Evolutionary conservation across 2,797 vertebrate species (phyloP).

Genomic region (Prunella strophiata): DNA sequence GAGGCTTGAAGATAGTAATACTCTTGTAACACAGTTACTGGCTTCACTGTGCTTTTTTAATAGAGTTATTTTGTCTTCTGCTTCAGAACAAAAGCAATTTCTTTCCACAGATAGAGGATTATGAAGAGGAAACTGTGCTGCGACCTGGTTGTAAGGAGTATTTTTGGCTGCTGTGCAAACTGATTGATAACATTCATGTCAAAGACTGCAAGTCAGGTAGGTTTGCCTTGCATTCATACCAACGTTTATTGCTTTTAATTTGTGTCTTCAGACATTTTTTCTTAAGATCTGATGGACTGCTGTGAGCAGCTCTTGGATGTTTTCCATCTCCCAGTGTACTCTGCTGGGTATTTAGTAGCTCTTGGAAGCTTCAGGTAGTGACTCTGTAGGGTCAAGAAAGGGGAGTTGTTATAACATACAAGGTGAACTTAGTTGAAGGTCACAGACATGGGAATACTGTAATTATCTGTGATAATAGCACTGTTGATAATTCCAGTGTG

Average conservation of each 20-base stretch:
- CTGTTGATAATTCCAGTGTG: not conserved
- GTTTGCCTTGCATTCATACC: constrained; percentile 10
- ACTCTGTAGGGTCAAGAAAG: not conserved
- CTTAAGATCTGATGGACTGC: not conserved
- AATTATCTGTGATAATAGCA: not conserved
- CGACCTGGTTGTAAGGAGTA: constrained; percentile 97
- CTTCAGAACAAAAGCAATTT: constrained; percentile 28
- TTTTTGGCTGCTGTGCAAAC: constrained; percentile 98
- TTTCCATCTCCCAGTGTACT: not conserved
- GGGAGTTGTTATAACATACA: not conserved
- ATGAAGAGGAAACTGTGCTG: constrained; percentile 93
- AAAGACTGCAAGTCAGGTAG: constrained; percentile 97
- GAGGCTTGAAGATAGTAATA: not conserved
- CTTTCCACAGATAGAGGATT: constrained; percentile 89
- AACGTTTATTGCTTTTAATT: not conserved
- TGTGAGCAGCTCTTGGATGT: not conserved
- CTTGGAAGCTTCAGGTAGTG: not conserved
- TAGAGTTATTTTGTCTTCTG: not conserved
- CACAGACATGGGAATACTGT: not conserved
- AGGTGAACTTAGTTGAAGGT: not conserved
- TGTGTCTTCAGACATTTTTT: not conserved
- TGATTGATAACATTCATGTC: constrained; percentile 99
- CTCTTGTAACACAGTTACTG: not conserved
- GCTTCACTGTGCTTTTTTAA: not conserved
- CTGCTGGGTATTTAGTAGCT: not conserved